These are phyloP conservation scores for Eurois occulta DNA, from an alignment of 2,888 invertebrate species.

Conservation along the genomic window DNA sequence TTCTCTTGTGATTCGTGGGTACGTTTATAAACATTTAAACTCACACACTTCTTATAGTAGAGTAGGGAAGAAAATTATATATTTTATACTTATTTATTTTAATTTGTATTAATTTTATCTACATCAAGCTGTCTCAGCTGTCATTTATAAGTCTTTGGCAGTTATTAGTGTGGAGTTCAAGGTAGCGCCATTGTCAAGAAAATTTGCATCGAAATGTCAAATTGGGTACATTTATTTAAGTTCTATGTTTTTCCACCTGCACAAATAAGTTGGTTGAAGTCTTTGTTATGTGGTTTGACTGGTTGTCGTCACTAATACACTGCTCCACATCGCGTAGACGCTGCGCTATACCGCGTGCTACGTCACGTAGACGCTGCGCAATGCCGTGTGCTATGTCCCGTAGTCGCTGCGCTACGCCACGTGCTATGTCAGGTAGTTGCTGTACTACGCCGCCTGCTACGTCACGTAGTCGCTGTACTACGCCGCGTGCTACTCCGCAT, in stretches of 20 bases:
- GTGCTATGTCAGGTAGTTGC: neutral
- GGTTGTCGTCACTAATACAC: neutral
- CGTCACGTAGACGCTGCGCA: neutral
- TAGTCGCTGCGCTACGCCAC: neutral
- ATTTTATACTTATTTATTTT: neutral
- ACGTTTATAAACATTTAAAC: no score
- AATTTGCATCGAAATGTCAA: no score
- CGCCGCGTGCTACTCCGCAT: neutral
- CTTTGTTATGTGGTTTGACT: neutral
- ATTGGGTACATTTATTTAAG: no score
- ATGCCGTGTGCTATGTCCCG: neutral
- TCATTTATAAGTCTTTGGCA: neutral
- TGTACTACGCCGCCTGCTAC: neutral
- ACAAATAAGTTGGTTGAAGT: no score
- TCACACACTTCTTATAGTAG: neutral
- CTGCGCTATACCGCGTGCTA: neutral
- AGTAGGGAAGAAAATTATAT: neutral
- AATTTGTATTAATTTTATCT: neutral
- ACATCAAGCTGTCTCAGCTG: neutral
- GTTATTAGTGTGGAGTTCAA: neutral
- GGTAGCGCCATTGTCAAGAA: no score
- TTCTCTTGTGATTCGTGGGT: no score
- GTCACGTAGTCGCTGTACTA: neutral
- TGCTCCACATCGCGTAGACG: neutral
- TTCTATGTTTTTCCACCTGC: no score